Base-by-base conservation (phyloP, 2,113 vertebrate genomes). In the Suricata suricatta region DNA sequence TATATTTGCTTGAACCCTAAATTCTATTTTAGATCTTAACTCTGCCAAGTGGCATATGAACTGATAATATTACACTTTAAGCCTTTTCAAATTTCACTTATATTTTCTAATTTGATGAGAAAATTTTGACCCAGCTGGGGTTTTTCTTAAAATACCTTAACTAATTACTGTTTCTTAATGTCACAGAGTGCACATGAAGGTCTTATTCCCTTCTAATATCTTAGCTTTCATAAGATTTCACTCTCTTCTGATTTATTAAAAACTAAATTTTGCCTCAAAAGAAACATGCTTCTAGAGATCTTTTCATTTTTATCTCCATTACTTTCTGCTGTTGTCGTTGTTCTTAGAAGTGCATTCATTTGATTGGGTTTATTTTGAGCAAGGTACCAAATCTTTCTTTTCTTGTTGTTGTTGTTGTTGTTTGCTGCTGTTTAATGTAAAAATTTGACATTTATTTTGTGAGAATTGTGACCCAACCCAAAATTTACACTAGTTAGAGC, bases 71-170 rank as follows among this genome's bases (percentile, higher is more conserved):
- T 77, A 54, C 38, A 91, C 38, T 31, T 47, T 84, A 91, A 95
- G 64, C 41, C 50, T 96, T 96, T 84, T 52, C 66, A 97, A 92
- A 94, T 90, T 82, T 71, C 68, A 85, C 57, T 89, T 93, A 81
- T 17, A 66, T 47, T 95, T 97, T 77, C 66, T 93, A 91, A 80
- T 74, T 86, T 92, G 57, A 86, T 82, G 80, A 92, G 72, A 77
- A 95, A 71, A 97, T 38, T 89, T 82, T 86, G 50, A 92, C 52
- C 54, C 64, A 85, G 27, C 69, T 92, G 88, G 8, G 15, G 16
- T 33, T 68, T 93, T 88, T 95, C 52, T 85, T 57, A 96, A 93
- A 91, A 88, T 68, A 93, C 12, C 54, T 85, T 27, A 66, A 88
- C 57, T 90, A 93, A 77, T 95, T 54, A 88, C 4, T 68, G 14